Evolutionary conservation across 2,797 vertebrate species (phyloP), one percentile per base, ranked within the genome.

Genomic region (Neopelma chrysocephalum): DNA sequence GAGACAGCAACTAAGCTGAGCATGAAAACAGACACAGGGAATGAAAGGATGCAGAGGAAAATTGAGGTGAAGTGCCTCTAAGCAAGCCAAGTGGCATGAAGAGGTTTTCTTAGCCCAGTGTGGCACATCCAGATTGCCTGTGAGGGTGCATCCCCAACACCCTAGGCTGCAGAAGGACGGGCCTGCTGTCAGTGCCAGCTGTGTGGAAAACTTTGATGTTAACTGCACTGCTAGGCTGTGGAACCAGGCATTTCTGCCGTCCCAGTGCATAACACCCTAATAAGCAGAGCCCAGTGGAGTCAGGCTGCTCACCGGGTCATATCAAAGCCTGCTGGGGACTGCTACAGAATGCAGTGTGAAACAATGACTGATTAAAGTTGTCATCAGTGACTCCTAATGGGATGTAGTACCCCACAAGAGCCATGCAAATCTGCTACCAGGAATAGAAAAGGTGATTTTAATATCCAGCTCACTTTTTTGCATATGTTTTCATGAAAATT

Each of bases 301-400:
- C 69, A 40, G 34, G 61, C 40, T 26, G 53, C 23, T 45, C n/a
- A 34, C n/a, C 53, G 47, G n/a, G 45, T 81, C n/a, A 51, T 3
- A 9, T 34, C 61, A 29, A 45, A 80, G 45, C 2, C 1, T 4
- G 1, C 29, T 26, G 20, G 23, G 51, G 15, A 25, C 53, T 15
- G n/a, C n/a, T 10, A 5, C 29, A 47, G 43, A 11, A 10, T 4
- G 11, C 1, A 0, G 17, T 26, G 47, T 15, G 3, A 60, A 66
- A 40, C 2, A 19, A n/a, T 25, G 14, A 22, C 47, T 18, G 53
- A 56, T 32, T 68, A 56, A 85, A 56, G 32, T 50, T 53, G 31
- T 47, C 54, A 19, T 32, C 21, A 36, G 38, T 51, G 54, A 45
- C 38, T 42, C 25, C 40, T 64, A 36, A 66, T 2, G 6, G 17